Evolutionary conservation across 2,888 invertebrate species (phyloP), one percentile per base, ranked within the genome.

Genomic region (Hylaea fasciaria): DNA sequence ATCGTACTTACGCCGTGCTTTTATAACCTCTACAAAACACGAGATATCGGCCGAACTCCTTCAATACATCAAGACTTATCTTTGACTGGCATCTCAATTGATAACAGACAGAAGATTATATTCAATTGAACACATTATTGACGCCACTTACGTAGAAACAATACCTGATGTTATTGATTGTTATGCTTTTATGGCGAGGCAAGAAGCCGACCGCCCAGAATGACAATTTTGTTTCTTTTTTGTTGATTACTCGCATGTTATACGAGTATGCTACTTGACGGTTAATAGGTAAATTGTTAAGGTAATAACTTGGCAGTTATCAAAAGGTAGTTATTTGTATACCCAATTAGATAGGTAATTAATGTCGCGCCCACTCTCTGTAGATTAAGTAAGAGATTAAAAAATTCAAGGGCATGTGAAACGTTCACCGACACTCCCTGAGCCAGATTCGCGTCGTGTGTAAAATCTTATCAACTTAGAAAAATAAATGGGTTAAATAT

Each of bases 31-130:
- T 53, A 56, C 54, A 69, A 62, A 70, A 73, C 65, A 68, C 57
- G 60, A 59, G 54, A 14, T 76, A 79, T 77, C 78, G 70, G 66
- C 50, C 57, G 16, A 67, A 68, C 74, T 76, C 70, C 76, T 78
- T 75, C 76, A 77, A 81, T 79, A 82, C 76, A 80, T 82, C 80
- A 83, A 74, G 48, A 44, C 67, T 81, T 80, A 84, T 84, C 83
- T 65, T 49, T 74, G 72, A 77, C 73, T 73, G 80, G 69, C 78
- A 77, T 80, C 72, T 77, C 47, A 44, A 45, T 64, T 68, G 79
- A 80, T 76, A 80, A 73, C 56, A 65, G 65, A 64, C 56, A 52
- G 46, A 66, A 65, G 62, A 64, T 73, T 65, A 63, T 62, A 66
- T 59, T 56, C 57, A 50, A 45, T 60, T 56, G 44, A 59, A 56